Percentiles rank a stretch among this genome's conserved stretches.
phyloP scores from a whole-genome alignment of 1,140 invertebrate genomes.

The Dysdera silvatica region DNA sequence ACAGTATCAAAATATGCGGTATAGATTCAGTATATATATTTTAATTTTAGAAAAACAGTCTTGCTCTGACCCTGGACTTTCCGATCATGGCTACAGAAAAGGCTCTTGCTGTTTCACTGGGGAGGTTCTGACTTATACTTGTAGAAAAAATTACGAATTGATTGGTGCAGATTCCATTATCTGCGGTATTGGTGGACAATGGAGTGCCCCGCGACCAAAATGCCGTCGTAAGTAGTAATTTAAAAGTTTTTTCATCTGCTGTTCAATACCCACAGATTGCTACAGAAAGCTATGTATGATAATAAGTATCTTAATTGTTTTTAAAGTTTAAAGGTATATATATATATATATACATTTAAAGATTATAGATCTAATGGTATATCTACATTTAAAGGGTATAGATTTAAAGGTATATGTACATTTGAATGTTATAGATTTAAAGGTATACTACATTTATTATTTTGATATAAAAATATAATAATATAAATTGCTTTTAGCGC shows the following conservation, averaged over 20 bases:
- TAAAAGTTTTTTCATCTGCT: neutral
- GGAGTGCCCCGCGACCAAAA: slow-evolving; percentile 10
- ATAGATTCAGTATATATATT: too few species aligned
- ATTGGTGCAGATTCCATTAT: neutral
- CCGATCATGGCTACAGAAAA: slow-evolving; percentile 1
- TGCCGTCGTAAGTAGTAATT: slow-evolving; percentile 14
- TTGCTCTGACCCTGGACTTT: slow-evolving; percentile 19
- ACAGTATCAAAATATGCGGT: too few species aligned
- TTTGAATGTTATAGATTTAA: neutral
- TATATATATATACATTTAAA: neutral
- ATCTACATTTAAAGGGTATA: neutral
- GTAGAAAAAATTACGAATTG: slow-evolving; percentile 7
- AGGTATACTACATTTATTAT: neutral
- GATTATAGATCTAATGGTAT: neutral
- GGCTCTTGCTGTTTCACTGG: slow-evolving; percentile 12
- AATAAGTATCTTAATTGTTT: neutral
- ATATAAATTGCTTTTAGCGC: neutral
- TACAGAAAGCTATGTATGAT: neutral
- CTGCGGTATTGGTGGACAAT: neutral
- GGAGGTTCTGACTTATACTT: neutral
- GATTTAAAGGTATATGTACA: neutral
- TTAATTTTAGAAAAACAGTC: slow-evolving; percentile 3
- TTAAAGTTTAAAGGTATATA: neutral
- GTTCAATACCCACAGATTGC: too few species aligned
- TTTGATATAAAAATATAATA: neutral